A percentile compares a stretch with the other conserved stretches of the same genome.
Conservation (phyloP, 2,797 vertebrate genomes). For the Vespertilio murinus region DNA sequence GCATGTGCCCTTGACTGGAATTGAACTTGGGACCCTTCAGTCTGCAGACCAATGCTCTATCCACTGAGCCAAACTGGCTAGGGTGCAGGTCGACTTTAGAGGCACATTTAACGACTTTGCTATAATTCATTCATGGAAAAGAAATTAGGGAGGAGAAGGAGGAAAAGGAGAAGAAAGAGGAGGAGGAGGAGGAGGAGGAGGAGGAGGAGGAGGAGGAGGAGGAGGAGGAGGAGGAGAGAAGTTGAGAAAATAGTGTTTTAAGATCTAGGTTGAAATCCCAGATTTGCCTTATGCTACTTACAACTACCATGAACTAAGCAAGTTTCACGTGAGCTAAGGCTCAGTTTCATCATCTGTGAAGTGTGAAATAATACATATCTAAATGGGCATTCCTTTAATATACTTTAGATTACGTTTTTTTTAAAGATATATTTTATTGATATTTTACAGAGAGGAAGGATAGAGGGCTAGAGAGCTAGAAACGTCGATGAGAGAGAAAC, state of each 20-base stretch:
- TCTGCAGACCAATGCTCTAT: no score
- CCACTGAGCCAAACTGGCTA: no score
- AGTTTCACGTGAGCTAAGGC: not conserved
- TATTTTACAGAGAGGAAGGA: no score
- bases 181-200: no score
- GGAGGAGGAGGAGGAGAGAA: no score
- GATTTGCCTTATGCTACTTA: not conserved
- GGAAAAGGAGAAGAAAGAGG: rapidly evolving
- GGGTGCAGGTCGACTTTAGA: not conserved
- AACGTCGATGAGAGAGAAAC: no score
- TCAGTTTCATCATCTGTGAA: not conserved
- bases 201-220: not conserved
- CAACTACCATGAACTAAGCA: not conserved
- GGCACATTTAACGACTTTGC: not conserved
- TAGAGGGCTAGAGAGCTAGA: no score
- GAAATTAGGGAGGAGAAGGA: no score
- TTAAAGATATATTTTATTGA: no score
- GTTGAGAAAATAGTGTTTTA: not conserved
- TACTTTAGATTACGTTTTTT: not conserved
- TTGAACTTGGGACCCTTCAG: no score
- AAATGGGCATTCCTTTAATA: not conserved
- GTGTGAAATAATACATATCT: not conserved
- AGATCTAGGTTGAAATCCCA: not conserved
- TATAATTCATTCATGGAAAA: not conserved
- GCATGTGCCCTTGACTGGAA: no score